Base-by-base conservation (phyloP, 1,140 invertebrate genomes). In the Meloidogyne hapla region DNA sequence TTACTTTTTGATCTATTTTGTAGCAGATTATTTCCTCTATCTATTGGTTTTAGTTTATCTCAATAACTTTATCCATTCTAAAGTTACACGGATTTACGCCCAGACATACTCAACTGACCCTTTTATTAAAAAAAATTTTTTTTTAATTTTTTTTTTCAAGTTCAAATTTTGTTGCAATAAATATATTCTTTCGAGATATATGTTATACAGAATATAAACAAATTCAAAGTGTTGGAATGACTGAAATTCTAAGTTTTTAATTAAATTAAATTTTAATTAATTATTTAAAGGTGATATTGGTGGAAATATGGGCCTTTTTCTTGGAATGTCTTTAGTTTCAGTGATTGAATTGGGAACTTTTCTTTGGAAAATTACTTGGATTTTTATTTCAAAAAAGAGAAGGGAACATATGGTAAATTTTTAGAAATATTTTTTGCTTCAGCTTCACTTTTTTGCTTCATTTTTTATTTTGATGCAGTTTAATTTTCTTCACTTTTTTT, bases 181-280 rank as follows among this genome's bases (percentile, higher is more conserved):
- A 87, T 62, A 81, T 86, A 26, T 86, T 85, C 67, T 86, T 80
- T 62, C 84, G 84, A 26, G 84, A 86, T 61, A 87, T 87, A 78
- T 68, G 78, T 15, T 84, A 85, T 33, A 86, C 84, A 0, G 80
- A 86, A 77, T 87, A 86, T 75, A 79, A 76, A 21, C 84, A 86
- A 77, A 75, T 86, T 61, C 83, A 84, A 38, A 77, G 75, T 38
- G 81, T 81, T 18, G 75, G 78, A 8, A 64, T 86, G 28, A 83
- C 79, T 15, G 74, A 86, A 76, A 70, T 83, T 33, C 67, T 81
- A n/a, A 80, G 74, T 67, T 25, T 45, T 64, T 77, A 15, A 13
- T 15, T 6, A 33, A 33, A 6, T 33, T 3, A 33, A 33, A 4
- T 80, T 10, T 78, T 38, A 18, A 13, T 6, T 18, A 48, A 33